Percentiles rank a stretch among this genome's conserved stretches.
Conservation (phyloP, 2,113 vertebrate species). For the Ophthalmolycus amberensis region DNA sequence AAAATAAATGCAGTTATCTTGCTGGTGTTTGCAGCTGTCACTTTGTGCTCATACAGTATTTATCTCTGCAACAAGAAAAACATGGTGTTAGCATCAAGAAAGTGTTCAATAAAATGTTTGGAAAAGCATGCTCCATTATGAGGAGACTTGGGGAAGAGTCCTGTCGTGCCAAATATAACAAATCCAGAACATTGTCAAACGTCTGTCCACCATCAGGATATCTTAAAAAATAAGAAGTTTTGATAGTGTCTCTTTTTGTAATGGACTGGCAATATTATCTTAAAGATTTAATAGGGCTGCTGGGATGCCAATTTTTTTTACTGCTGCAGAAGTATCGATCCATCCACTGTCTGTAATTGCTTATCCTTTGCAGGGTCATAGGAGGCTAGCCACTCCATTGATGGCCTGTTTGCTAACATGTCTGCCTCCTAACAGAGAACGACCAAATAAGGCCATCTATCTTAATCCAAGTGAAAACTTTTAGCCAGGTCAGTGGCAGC, state of each 20-base stretch:
- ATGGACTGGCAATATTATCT: background rate
- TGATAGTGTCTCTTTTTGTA: background rate
- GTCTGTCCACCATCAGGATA: background rate
- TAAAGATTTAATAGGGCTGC: background rate
- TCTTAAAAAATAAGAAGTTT: background rate
- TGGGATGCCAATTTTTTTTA: background rate
- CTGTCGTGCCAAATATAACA: background rate
- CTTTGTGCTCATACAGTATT: background rate
- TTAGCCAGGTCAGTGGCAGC: conserved; percentile 55
- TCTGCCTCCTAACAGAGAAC: conserved; percentile 28
- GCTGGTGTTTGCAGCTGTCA: background rate
- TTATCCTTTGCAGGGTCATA: background rate
- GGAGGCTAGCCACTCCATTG: conserved; percentile 9
- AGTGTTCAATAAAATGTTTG: background rate
- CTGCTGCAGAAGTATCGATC: background rate
- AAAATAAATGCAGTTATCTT: conserved; percentile 31
- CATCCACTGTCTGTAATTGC: background rate
- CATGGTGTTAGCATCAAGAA: background rate
- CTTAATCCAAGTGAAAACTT: conserved; percentile 60
- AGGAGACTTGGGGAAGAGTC: background rate
- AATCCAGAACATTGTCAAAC: background rate
- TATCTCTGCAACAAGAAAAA: background rate
- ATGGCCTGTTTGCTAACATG: conserved; percentile 51
- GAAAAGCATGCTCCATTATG: background rate
- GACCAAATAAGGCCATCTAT: conserved; percentile 62